These are phyloP conservation scores for Drosophila rufa DNA, from an alignment of 1,140 invertebrate genomes.

Conservation along the genomic window DNA sequence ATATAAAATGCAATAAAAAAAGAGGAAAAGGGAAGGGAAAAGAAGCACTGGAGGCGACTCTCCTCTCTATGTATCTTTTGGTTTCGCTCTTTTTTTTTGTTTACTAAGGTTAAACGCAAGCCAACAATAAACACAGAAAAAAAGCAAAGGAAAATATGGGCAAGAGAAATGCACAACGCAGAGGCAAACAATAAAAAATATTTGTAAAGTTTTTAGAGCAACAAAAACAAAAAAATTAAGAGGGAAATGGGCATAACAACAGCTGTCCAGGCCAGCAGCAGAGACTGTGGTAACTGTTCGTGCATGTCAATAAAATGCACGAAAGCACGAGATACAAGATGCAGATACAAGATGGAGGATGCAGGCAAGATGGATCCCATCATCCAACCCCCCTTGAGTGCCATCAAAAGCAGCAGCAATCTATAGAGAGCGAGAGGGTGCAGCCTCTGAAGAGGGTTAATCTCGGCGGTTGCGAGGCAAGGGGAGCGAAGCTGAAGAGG, in stretches of 20 bases:
- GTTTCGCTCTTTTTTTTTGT: slow-evolving; percentile 4
- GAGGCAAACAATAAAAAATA: slow-evolving; percentile 29
- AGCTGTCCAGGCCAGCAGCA: slow-evolving; percentile 40
- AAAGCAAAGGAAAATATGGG: slow-evolving; percentile 17
- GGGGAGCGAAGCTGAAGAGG: not conserved
- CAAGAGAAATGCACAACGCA: slow-evolving; percentile 58
- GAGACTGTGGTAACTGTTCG: slow-evolving; percentile 17
- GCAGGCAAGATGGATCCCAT: slow-evolving; percentile 4
- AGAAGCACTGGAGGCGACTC: slow-evolving; percentile 14
- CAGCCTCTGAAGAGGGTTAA: slow-evolving; percentile 24
- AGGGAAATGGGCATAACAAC: slow-evolving; percentile 37
- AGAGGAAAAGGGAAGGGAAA: slow-evolving; percentile 23
- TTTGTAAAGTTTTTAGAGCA: not conserved
- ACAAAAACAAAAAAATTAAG: not conserved
- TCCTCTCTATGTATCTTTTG: not conserved
- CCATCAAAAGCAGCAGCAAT: slow-evolving; percentile 70
- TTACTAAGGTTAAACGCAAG: slow-evolving; percentile 60
- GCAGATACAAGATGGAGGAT: slow-evolving; percentile 19
- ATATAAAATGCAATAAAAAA: slow-evolving; percentile 66
- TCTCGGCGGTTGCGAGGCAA: not conserved
- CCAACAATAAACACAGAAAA: slow-evolving; percentile 34
- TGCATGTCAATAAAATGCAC: slow-evolving; percentile 72
- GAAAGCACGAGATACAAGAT: slow-evolving; percentile 14
- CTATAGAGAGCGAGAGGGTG: slow-evolving; percentile 21
- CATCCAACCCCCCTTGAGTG: slow-evolving; percentile 42